phyloP scores from a whole-genome alignment of 2,888 invertebrate genomes.

The Atethmia centrago region DNA sequence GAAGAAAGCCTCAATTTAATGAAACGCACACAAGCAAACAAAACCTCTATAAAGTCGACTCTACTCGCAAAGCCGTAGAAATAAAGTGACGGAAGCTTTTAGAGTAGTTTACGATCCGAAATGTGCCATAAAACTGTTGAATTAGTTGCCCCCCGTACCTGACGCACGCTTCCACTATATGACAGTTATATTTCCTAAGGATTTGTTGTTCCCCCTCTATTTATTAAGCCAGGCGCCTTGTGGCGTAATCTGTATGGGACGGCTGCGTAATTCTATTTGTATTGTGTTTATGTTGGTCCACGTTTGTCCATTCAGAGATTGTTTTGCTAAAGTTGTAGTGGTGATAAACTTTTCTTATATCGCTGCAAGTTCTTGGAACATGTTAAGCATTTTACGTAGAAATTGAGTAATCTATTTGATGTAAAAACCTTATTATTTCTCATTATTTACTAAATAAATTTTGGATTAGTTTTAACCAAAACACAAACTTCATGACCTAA shows the following conservation, averaged over 20 bases:
- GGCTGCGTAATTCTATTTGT: conserved; percentile 44
- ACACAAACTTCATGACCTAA: neutral
- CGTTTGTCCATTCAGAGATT: conserved; percentile 28
- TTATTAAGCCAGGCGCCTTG: conserved; percentile 38
- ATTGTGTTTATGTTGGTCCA: neutral
- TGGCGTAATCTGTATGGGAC: conserved; percentile 37
- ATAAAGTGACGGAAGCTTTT: conserved; percentile 64
- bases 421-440: neutral
- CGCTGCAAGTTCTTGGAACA: neutral
- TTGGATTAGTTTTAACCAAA: neutral
- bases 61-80: conserved; percentile 52
- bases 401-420: neutral
- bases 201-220: conserved; percentile 49
- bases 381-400: neutral
- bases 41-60: conserved; percentile 26
- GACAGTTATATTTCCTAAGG: conserved; percentile 59
- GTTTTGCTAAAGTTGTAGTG: conserved; percentile 6
- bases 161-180: conserved; percentile 43
- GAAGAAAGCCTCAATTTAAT: conserved; percentile 38
- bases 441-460: too few species aligned
- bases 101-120: conserved; percentile 63
- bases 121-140: conserved; percentile 63
- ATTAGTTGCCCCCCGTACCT: conserved; percentile 52
- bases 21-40: conserved; percentile 30
- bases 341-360: conserved; percentile 5